Evolutionary conservation across 2,113 vertebrate species (phyloP).

Genomic region (Gambusia holbrooki): DNA sequence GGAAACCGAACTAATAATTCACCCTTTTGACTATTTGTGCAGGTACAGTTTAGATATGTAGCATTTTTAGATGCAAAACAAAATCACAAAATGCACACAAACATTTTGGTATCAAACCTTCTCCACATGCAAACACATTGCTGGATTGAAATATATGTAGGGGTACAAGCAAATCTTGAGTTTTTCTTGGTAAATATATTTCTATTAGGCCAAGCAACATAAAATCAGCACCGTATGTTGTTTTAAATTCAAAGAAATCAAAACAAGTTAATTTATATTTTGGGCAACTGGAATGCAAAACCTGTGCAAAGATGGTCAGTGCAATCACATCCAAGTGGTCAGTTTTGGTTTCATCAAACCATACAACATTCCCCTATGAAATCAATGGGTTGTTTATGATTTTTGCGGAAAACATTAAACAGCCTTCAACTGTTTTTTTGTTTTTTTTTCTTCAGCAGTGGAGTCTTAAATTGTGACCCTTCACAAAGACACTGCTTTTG

Average conservation of each 20-base stretch:
- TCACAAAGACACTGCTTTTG: too few species aligned
- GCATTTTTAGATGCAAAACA: conserved; percentile 46
- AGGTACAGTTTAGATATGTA: conserved; percentile 52
- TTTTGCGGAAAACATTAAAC: too few species aligned
- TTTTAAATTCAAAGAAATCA: neutral
- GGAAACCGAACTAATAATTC: conserved; percentile 19
- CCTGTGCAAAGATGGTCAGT: too few species aligned
- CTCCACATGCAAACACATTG: conserved; percentile 34
- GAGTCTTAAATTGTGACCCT: too few species aligned
- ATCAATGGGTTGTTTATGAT: too few species aligned
- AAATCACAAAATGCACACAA: conserved; percentile 31
- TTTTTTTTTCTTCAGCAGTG: too few species aligned
- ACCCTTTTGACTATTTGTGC: conserved; percentile 22
- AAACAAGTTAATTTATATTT: neutral
- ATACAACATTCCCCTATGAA: too few species aligned
- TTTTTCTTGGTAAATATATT: neutral
- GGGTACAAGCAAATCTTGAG: neutral
- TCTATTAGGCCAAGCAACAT: neutral
- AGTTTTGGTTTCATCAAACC: too few species aligned
- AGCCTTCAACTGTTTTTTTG: too few species aligned
- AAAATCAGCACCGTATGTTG: neutral
- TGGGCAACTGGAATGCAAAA: too few species aligned
- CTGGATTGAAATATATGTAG: conserved; percentile 15
- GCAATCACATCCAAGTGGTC: too few species aligned
- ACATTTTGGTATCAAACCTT: conserved; percentile 34